Evolutionary conservation across 1,140 invertebrate genomes (phyloP).

Genomic region (Polypedilum vanderplanki): DNA sequence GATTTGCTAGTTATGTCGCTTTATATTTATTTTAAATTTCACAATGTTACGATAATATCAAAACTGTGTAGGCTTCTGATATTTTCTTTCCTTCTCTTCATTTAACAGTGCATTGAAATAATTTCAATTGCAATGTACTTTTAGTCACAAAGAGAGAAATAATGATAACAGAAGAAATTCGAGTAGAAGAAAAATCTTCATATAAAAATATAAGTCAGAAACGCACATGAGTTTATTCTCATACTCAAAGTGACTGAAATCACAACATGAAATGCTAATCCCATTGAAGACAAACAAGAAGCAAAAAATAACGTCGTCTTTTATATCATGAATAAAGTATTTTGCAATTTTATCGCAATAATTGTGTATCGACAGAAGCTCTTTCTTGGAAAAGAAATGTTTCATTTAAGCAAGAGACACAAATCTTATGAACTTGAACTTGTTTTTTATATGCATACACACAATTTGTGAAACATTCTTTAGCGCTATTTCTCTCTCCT

Average conservation of each 20-base stretch:
- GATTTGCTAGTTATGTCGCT: neutral
- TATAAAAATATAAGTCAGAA: no score
- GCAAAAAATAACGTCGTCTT: no score
- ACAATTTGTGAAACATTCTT: neutral
- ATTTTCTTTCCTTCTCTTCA: no score
- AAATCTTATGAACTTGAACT: neutral
- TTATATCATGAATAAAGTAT: no score
- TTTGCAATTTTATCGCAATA: neutral
- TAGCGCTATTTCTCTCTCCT: neutral
- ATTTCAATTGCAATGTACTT: neutral
- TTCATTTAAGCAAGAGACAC: neutral
- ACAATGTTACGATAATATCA: neutral
- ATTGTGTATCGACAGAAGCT: slow-evolving; percentile 17
- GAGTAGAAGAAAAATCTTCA: no score
- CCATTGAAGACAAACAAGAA: no score
- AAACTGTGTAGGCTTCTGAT: slow-evolving; percentile 7
- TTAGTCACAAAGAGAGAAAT: neutral
- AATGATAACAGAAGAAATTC: neutral
- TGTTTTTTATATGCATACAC: neutral
- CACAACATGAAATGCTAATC: no score
- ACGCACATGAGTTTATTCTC: no score
- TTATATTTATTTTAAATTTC: slow-evolving; percentile 5
- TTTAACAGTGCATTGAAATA: neutral
- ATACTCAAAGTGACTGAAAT: no score
- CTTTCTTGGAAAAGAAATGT: neutral